phyloP scores from a whole-genome alignment of 2,888 invertebrate species.

The Tipula vernalis region DNA sequence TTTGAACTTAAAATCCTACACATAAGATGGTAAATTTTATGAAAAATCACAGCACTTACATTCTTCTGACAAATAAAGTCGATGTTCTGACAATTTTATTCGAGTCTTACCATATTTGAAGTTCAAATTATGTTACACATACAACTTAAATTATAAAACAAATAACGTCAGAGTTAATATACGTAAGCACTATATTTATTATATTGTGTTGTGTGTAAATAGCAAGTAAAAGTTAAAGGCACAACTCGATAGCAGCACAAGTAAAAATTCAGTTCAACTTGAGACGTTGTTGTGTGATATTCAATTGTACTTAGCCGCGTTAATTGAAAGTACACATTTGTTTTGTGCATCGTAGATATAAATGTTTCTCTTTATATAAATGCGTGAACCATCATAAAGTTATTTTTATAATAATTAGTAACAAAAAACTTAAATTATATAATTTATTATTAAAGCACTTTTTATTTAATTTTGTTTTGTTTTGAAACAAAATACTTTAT shows the following conservation, averaged over 20 bases:
- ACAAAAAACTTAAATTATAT: background rate
- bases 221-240: background rate
- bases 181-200: background rate
- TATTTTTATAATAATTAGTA: background rate
- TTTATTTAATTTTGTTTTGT: background rate
- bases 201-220: background rate
- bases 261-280: background rate
- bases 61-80: too few relatives aligned
- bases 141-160: background rate
- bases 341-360: background rate
- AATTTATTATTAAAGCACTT: background rate
- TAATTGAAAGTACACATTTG: background rate
- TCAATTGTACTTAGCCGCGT: background rate
- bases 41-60: too few relatives aligned
- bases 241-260: background rate
- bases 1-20: too few relatives aligned
- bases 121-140: background rate
- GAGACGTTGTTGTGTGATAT: background rate
- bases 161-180: background rate
- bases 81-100: background rate
- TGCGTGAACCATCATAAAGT: background rate
- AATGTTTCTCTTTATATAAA: background rate
- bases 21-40: too few relatives aligned
- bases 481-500: background rate
- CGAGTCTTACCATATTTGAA: background rate